Evolutionary conservation across 2,113 vertebrate genomes (phyloP).

Genomic region (Epinephelus lanceolatus): DNA sequence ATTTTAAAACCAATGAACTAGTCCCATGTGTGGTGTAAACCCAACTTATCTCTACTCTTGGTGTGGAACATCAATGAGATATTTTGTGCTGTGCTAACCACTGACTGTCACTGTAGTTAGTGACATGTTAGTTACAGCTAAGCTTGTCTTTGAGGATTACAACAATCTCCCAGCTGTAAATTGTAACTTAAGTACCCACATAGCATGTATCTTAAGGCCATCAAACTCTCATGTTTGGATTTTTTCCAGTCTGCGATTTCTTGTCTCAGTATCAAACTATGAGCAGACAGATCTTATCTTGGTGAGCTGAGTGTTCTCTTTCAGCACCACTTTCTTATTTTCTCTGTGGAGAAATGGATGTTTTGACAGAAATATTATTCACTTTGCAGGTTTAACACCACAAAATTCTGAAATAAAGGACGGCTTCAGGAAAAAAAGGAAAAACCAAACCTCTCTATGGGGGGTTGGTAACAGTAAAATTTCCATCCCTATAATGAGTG

Average conservation of each 20-base stretch:
- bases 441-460: background rate
- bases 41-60: background rate
- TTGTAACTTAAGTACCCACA: background rate
- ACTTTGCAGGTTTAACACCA: background rate
- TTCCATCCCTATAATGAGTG: background rate
- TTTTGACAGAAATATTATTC: background rate
- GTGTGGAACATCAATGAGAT: constrained; percentile 6
- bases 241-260: background rate
- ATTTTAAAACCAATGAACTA: background rate
- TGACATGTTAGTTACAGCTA: background rate
- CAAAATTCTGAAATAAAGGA: background rate
- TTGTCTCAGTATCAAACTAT: background rate
- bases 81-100: constrained; percentile 12
- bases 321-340: background rate
- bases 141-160: constrained; percentile 9
- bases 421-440: background rate
- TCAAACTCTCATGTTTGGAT: background rate
- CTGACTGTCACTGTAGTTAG: background rate
- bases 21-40: background rate
- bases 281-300: constrained; percentile 17
- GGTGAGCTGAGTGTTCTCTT: background rate
- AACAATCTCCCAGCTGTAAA: constrained; percentile 4
- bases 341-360: background rate
- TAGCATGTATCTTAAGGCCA: constrained; percentile 4
- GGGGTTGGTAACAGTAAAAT: constrained; percentile 5